Evolutionary conservation across 2,797 vertebrate species (phyloP).

Genomic region (Ctenopoma kingsleyae): DNA sequence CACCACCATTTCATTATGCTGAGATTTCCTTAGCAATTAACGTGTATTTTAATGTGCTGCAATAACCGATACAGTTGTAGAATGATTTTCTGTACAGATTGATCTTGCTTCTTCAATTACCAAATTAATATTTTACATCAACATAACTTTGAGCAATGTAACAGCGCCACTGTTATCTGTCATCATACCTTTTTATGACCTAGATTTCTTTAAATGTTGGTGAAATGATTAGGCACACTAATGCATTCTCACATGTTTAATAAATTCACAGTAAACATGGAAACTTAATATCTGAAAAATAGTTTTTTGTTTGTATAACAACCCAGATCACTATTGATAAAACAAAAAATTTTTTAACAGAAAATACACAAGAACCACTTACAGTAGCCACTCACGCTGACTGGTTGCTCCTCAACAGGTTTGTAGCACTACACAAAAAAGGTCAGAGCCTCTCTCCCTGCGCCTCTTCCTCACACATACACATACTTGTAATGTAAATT

Average conservation of each 20-base stretch:
- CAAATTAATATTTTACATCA: background rate
- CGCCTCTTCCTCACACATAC: background rate
- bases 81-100: background rate
- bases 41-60: background rate
- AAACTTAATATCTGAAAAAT: background rate
- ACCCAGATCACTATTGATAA: background rate
- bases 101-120: background rate
- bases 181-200: too few species aligned
- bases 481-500: conserved; percentile 28
- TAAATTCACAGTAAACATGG: background rate
- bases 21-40: background rate
- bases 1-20: background rate
- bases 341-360: background rate
- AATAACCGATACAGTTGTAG: background rate
- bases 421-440: conserved; percentile 45
- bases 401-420: conserved; percentile 24
- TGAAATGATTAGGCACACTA: background rate
- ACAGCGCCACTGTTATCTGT: background rate
- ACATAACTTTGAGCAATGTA: background rate
- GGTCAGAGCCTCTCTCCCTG: conserved; percentile 44
- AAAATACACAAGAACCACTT: background rate
- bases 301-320: background rate
- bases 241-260: background rate
- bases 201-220: background rate
- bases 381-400: background rate